A percentile compares a stretch with the other conserved stretches of the same genome.
phyloP scores from a whole-genome alignment of 2,888 invertebrate species.

The Orchesellides sinensis region DNA sequence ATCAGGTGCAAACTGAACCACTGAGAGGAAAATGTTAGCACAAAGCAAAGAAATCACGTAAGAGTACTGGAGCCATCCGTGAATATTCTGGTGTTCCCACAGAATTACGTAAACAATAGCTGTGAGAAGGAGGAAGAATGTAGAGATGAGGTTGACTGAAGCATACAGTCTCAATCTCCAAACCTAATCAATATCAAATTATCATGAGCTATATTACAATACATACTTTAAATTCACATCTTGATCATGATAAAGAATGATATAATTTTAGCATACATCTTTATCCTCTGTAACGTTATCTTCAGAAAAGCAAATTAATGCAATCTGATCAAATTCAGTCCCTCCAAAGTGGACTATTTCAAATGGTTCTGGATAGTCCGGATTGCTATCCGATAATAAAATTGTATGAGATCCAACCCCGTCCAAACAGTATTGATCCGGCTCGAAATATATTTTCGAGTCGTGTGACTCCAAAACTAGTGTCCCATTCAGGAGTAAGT shows the following conservation, averaged over 20 bases:
- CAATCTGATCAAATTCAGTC: conserved; percentile 70
- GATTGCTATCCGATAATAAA: conserved; percentile 43
- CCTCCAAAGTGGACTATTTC: conserved; percentile 68
- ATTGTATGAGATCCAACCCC: conserved; percentile 63
- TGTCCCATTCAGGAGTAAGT: conserved; percentile 70
- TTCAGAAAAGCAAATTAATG: conserved; percentile 70
- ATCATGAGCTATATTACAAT: not conserved
- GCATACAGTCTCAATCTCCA: conserved; percentile 85
- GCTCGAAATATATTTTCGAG: conserved; percentile 77
- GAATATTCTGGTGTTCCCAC: conserved; percentile 74
- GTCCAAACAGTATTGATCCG: conserved; percentile 78
- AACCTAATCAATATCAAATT: conserved; percentile 51
- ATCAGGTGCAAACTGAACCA: conserved; percentile 70
- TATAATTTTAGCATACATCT: conserved; percentile 7
- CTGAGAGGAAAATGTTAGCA: conserved; percentile 70
- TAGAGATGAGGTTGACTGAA: conserved; percentile 87
- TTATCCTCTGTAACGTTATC: conserved; percentile 55
- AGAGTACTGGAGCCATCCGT: conserved; percentile 75
- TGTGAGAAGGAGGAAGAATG: conserved; percentile 88
- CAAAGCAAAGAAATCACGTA: conserved; percentile 72
- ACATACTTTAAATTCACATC: not conserved
- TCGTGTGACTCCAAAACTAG: conserved; percentile 75
- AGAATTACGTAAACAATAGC: conserved; percentile 72
- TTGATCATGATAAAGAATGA: too few relatives aligned
- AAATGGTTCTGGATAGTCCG: conserved; percentile 64